These are phyloP conservation scores for Resseliella maxima DNA, from an alignment of 2,888 invertebrate species.

Conservation along the genomic window DNA sequence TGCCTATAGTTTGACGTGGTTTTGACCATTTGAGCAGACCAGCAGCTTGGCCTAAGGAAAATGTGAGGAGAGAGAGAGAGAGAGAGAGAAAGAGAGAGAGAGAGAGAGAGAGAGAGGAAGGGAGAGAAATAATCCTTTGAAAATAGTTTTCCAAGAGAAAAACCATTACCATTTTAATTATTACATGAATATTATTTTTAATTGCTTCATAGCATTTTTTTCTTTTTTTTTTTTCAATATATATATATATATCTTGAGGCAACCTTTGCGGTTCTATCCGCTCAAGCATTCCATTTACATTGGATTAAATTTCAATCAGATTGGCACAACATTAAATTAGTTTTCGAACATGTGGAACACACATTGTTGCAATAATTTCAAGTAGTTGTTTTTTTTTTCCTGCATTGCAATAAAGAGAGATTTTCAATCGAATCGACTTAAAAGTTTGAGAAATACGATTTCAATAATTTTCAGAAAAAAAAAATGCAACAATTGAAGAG, in stretches of 20 bases:
- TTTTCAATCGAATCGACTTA: no score
- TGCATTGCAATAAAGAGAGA: no score
- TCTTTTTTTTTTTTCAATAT: no score
- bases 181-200: conserved; percentile 51
- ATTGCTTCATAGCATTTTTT: background rate
- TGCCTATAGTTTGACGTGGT: background rate
- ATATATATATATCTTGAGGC: no score
- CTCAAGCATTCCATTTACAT: conserved; percentile 9
- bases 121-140: background rate
- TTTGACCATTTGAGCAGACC: no score
- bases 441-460: no score
- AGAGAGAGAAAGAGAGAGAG: background rate
- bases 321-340: background rate
- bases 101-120: background rate
- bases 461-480: no score
- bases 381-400: no score
- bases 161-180: conserved; percentile 44
- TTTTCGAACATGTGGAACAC: background rate
- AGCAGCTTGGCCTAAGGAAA: no score
- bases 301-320: conserved; percentile 45
- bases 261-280: background rate
- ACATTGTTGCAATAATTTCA: no score
- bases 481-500: no score
- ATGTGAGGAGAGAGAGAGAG: background rate
- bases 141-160: conserved; percentile 17